Base-by-base conservation (phyloP, 2,888 invertebrate species). In the Aleiodes alternator region DNA sequence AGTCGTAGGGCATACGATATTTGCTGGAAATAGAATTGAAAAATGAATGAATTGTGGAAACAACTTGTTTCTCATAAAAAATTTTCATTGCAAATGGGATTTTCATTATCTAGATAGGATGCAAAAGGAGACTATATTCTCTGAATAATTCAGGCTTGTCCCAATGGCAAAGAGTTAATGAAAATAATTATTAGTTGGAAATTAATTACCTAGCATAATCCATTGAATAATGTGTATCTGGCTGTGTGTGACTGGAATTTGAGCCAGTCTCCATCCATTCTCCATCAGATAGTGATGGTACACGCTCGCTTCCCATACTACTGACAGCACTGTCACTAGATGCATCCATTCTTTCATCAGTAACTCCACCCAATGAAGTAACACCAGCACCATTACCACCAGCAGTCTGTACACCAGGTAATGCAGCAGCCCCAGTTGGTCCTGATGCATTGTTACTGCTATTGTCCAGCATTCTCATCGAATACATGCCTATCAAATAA, bases 251-350 rank as follows among this genome's bases (percentile, higher is more conserved):
- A 72, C 92, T 93, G 0, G 96, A 96, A 85, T 97, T 96, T 69
- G 95, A 96, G 43, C 96, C 96, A 55, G 92, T 93, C 87, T 97
- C 97, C 88, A 96, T 96, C 96, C 96, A 97, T 85, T 96, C 97
- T 3, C 96, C 95, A 86, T 97, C 97, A 0, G 96, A 96, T 1
- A 96, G 91, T 0, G 96, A 96, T 3, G 96, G 96, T 9, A 97
- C 96, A 12, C 97, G 92, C 86, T 97, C 97, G 1, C 96, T 96
- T 3, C 96, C 96, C 96, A 97, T 96, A 1, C 97, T 97, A 77
- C 97, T 97, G 50, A 97, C 97, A 0, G 97, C 97, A 85, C 96
- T 96, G 90, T 97, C 97, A 73, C 96, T 96, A 14, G 96, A 96
- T 0, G 96, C 95, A 87, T 97, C 95, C 90, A 95, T 92, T 7